Base-by-base conservation (phyloP, 92 coral and sea anemone species). In the Bergia sp. region DNA sequence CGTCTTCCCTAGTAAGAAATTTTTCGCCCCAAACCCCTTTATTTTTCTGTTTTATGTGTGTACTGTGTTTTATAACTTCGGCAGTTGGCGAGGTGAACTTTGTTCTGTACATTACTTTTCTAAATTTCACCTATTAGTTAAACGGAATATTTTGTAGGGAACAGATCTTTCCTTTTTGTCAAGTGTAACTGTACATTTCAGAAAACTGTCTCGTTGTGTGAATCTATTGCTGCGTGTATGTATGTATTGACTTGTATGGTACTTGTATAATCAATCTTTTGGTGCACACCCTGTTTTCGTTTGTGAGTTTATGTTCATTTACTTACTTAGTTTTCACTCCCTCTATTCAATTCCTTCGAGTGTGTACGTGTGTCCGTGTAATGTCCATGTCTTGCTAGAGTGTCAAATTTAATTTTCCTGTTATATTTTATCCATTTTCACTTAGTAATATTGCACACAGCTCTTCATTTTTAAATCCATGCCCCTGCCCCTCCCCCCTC, bases 71-170 rank as follows among this genome's bases (percentile, higher is more conserved):
- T 29, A 69, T 69, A 69, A 69, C 74, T 69, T 69, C 74, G 74
- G 74, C 74, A 69, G 74, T 69, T 69, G 74, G 74, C 74, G 74
- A 69, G 74, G 74, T 69, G 74, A 69, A 69, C 74, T 69, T 69
- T 69, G 74, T 69, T 69, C 74, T 69, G 74, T 69, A 69, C 74
- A 69, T 69, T 69, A 69, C 74, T 69, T 5, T 69, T 69, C 74
- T 69, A 69, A 69, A 69, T 69, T 69, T 69, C 74, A 69, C 74
- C 74, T 69, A 69, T 69, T 69, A 69, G n/a, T 69, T 69, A 69
- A 69, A 69, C 6, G 74, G 74, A 69, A 69, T 69, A 69, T 69
- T 69, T 69, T 69, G 74, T 69, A 69, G 74, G 16, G 74, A 69
- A 69, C 74, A 69, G 74, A 69, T 69, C 74, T 69, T 69, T 69